Evolutionary conservation across 2,888 invertebrate species (phyloP), one percentile per base, ranked within the genome.

Genomic region (Pilophorus perplexus): DNA sequence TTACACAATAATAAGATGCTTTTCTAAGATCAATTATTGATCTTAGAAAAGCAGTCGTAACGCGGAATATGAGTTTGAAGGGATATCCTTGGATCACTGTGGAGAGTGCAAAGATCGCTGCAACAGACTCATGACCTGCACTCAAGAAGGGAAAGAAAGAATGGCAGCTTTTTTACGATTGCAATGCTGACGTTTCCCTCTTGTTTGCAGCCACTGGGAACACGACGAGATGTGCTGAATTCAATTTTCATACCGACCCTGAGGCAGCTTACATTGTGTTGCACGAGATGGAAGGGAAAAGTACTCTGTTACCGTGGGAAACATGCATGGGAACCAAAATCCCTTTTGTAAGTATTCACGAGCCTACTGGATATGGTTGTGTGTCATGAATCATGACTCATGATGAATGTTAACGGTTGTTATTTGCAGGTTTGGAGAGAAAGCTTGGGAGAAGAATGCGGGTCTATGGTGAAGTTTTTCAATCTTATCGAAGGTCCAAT

Each of bases 191-290:
- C 33, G 12, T 33, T 48, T 5, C n/a, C 12, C n/a, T 27, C 12
- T 52, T 27, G 22, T 16, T 64, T 60, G 12, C 52, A 71, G 71
- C 67, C n/a, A 64, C 54, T 20, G 71, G 71, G 20, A 71, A 71
- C 33, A 66, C 68, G 38, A 70, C 71, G 22, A 65, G 64, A 57
- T 64, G 69, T 40, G 87, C 87, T 0, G 90, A 91, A 76, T 91
- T 87, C 74, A 91, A 91, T 77, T 90, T 90, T 75, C 82, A 81
- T 71, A 77, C 78, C 20, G 90, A 91, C 77, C 89, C 90, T 0
- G 90, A 91, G 76, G 86, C 89, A 2, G 89, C 87, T 0, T 79
- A 84, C 72, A 83, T 88, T 52, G 84, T 87, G n/a, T 76, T 90
- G n/a, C 44, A 64, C 4, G 78, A 81, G 23, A 81, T 80, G 71